These are phyloP conservation scores for Silurus aristotelis DNA, from an alignment of 2,797 vertebrate genomes.

Conservation along the genomic window DNA sequence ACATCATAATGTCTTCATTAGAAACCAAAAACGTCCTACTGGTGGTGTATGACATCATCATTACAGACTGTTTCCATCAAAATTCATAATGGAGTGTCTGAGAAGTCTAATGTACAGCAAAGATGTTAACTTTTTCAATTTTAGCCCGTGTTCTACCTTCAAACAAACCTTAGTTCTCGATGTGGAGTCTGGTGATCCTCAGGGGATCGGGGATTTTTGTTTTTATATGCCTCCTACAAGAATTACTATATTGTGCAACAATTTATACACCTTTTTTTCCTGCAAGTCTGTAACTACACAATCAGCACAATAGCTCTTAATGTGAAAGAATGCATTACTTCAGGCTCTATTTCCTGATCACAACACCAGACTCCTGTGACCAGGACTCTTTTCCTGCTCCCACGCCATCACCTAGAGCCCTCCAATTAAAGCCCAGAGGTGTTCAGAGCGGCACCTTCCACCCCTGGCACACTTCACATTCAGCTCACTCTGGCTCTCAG, in stretches of 20 bases:
- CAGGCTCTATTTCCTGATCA: slow-evolving; percentile 3
- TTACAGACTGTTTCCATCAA: background rate
- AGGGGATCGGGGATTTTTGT: background rate
- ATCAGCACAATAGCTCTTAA: background rate
- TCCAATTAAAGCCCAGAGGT: slow-evolving; percentile 32
- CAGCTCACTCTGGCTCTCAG: slow-evolving; percentile 2
- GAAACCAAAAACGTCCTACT: background rate
- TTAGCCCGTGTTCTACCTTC: background rate
- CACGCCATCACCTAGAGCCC: slow-evolving; percentile 52
- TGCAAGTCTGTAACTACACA: background rate
- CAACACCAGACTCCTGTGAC: slow-evolving; percentile 44
- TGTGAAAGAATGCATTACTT: background rate
- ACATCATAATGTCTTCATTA: background rate
- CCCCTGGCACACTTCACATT: slow-evolving; percentile 54
- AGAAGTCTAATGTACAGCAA: background rate
- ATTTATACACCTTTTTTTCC: background rate
- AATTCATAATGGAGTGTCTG: background rate
- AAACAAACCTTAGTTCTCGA: background rate
- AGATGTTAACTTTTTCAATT: background rate
- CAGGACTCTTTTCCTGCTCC: slow-evolving; percentile 32
- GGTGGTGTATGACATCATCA: background rate
- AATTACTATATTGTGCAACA: background rate
- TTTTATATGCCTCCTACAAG: background rate
- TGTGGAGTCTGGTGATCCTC: background rate
- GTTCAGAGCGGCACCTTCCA: slow-evolving; percentile 29